Percentiles rank a stretch among this genome's conserved stretches.
phyloP scores from a whole-genome alignment of 2,113 vertebrate genomes.

The Petrocephalus microphthalmus region DNA sequence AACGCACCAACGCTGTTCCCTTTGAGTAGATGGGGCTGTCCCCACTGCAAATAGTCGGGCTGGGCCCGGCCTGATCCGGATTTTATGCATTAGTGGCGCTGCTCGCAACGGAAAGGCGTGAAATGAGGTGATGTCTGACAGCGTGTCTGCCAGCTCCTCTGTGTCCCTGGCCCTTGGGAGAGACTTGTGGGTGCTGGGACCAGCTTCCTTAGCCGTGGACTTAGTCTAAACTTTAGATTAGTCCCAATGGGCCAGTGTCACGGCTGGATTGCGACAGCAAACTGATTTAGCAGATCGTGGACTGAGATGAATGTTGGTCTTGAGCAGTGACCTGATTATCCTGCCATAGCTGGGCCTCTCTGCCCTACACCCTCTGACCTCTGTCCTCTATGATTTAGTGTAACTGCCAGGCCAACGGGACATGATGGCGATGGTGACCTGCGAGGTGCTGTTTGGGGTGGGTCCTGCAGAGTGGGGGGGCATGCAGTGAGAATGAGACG shows the following conservation, averaged over 20 bases:
- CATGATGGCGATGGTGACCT: background rate
- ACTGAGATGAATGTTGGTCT: background rate
- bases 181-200: too few species aligned
- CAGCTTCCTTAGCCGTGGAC: too few species aligned
- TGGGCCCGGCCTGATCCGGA: background rate
- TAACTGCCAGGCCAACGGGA: background rate
- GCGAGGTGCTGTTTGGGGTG: background rate
- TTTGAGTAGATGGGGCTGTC: background rate
- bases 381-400: background rate
- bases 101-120: background rate
- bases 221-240: too few species aligned
- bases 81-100: background rate
- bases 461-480: background rate
- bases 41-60: background rate
- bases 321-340: background rate
- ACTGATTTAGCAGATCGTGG: background rate
- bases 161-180: too few species aligned
- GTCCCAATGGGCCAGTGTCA: background rate
- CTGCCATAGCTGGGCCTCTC: background rate
- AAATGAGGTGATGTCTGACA: background rate
- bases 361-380: background rate
- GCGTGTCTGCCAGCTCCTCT: too few species aligned
- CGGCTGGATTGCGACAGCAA: background rate
- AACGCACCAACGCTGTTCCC: background rate
- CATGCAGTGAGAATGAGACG: background rate